Percentiles rank a stretch among this genome's conserved stretches.
phyloP scores from a whole-genome alignment of 2,113 vertebrate species.

The Platichthys flesus region DNA sequence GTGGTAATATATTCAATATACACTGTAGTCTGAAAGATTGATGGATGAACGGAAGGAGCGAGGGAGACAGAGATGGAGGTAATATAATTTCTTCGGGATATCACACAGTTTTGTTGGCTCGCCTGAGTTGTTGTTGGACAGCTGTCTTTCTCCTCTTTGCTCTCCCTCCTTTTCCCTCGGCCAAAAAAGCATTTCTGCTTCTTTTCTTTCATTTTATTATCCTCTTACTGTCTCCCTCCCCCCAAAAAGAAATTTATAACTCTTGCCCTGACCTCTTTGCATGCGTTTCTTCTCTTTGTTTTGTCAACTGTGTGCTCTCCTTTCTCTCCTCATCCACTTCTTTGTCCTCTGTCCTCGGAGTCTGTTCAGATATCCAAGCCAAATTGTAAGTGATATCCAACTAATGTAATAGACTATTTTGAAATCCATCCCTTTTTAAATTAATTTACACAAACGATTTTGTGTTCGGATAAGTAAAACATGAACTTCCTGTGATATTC shows the following conservation, averaged over 20 bases:
- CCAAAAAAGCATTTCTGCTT: conserved; percentile 59
- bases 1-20: conserved; percentile 21
- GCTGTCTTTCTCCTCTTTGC: conserved; percentile 68
- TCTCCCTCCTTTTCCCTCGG: conserved; percentile 29
- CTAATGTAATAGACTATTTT: background rate
- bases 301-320: background rate
- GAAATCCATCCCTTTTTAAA: background rate
- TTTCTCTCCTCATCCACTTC: background rate
- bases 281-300: conserved; percentile 13
- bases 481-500: background rate
- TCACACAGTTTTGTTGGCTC: conserved; percentile 58
- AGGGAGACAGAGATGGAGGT: conserved; percentile 44
- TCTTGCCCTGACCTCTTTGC: conserved; percentile 39
- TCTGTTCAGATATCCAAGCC: background rate
- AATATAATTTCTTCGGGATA: conserved; percentile 56
- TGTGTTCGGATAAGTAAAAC: conserved; percentile 6
- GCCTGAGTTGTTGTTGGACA: conserved; percentile 69
- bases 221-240: conserved; percentile 20
- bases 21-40: conserved; percentile 37
- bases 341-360: background rate
- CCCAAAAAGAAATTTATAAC: conserved; percentile 41
- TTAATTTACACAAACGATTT: background rate
- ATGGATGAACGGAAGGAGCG: conserved; percentile 53
- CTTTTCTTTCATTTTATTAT: conserved; percentile 71
- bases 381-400: background rate